A percentile compares a stretch with the other conserved stretches of the same genome.
Conservation (phyloP, 2,797 vertebrate species). For the Pampus argenteus region DNA sequence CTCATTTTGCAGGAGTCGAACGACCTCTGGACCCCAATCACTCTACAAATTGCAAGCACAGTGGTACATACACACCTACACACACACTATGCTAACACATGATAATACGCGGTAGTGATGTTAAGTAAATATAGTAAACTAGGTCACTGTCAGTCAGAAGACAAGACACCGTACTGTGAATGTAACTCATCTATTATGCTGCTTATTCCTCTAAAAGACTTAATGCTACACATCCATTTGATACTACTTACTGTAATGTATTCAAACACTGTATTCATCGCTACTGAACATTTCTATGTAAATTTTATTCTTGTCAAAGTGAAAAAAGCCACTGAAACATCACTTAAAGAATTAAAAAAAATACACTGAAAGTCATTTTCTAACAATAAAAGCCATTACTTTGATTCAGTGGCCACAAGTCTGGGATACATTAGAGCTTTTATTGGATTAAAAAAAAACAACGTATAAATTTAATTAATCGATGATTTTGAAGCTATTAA, state of each 20-base stretch:
- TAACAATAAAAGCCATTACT: constrained; percentile 39
- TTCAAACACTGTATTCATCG: constrained; percentile 44
- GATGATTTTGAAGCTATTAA: constrained; percentile 4
- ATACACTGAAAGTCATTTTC: constrained; percentile 43
- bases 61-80: constrained; percentile 44
- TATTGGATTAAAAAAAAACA: constrained; percentile 17
- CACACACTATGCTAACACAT: constrained; percentile 22
- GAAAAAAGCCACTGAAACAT: constrained; percentile 43
- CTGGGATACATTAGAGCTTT: constrained; percentile 14
- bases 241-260: constrained; percentile 39
- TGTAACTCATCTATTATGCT: constrained; percentile 22
- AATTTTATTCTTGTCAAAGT: constrained; percentile 38
- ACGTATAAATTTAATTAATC: constrained; percentile 28
- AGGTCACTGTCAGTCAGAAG: constrained; percentile 25
- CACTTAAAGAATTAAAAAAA: constrained; percentile 47
- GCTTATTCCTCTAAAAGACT: constrained; percentile 31
- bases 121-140: constrained; percentile 41
- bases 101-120: constrained; percentile 26
- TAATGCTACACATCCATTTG: constrained; percentile 44
- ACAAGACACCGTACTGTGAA: constrained; percentile 36
- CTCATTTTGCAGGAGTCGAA: constrained; percentile 23
- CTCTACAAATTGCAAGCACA: constrained; percentile 23
- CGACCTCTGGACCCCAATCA: constrained; percentile 20
- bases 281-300: constrained; percentile 40
- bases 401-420: constrained; percentile 19